Percentiles rank a stretch among this genome's conserved stretches.
Conservation (phyloP, 2,888 invertebrate species). For the Phorcus lineatus region DNA sequence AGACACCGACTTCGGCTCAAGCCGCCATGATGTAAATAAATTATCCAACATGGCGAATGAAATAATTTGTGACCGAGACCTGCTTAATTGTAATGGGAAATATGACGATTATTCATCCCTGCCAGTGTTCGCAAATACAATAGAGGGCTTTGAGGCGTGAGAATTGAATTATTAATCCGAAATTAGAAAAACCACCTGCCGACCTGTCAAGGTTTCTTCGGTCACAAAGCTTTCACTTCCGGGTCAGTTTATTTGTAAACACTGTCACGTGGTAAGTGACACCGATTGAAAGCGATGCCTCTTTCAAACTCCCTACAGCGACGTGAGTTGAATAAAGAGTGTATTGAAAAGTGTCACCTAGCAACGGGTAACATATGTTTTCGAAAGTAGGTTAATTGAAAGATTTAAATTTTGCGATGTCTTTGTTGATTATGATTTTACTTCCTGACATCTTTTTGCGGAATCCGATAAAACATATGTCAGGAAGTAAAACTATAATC, state of each 20-base stretch:
- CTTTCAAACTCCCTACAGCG: too few relatives aligned
- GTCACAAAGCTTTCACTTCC: constrained; percentile 17
- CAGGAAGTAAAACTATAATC: too few relatives aligned
- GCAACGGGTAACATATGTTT: too few relatives aligned
- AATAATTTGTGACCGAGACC: not conserved
- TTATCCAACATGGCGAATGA: constrained; percentile 19
- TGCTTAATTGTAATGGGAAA: not conserved
- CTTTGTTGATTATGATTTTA: too few relatives aligned
- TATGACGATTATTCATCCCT: not conserved
- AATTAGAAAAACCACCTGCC: constrained; percentile 22
- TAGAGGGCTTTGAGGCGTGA: not conserved
- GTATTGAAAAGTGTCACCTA: too few relatives aligned
- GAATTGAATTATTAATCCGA: constrained; percentile 13
- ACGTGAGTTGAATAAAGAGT: too few relatives aligned
- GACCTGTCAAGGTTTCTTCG: constrained; percentile 5
- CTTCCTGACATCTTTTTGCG: too few relatives aligned
- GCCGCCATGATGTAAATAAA: constrained; percentile 23
- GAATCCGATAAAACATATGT: too few relatives aligned
- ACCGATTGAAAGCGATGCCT: not conserved
- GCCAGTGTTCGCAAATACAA: not conserved
- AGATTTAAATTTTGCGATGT: too few relatives aligned
- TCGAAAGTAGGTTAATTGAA: too few relatives aligned
- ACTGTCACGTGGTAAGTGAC: constrained; percentile 14
- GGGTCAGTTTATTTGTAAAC: constrained; percentile 16
- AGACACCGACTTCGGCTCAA: not conserved